Base-by-base conservation (phyloP, 2,113 vertebrate species). In the Catagonus wagneri region DNA sequence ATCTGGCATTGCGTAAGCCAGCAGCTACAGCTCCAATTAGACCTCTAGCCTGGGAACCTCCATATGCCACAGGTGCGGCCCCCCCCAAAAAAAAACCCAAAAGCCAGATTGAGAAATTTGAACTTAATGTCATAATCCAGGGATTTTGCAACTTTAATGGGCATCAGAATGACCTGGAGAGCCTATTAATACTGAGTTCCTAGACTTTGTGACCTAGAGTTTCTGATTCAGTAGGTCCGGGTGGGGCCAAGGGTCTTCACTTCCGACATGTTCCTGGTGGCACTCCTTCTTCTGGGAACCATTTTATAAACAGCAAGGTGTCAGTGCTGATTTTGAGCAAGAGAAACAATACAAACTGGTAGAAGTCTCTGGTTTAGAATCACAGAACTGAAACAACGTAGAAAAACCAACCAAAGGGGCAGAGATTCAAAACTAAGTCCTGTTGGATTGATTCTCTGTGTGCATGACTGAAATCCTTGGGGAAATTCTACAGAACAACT, bases 191-290 rank as follows among this genome's bases (percentile, higher is more conserved):
- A 81, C 29, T n/a, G 3, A 22, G 17, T 7, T 22, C 22, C 10
- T 29, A 15, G n/a, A 32, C 0, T 9, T 27, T 13, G 7, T 5
- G 16, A 3, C 5, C 8, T 7, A 7, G 14, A 32, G 23, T 36
- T 34, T 8, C 32, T 76, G 20, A 44, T 4, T 14, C 1, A 1
- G 10, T 16, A 29, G 44, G 44, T 52, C 39, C 65, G 58, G 61
- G 11, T 3, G 5, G 29, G 39, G 23, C 27, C 50, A 20, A 27
- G 66, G 7, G 27, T 39, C 19, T 17, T 8, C 2, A 0, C 61
- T 15, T n/a, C 56, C 29, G 10, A 6, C 16, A 16, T 0, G 8
- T 3, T 14, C 44, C 36, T 0, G 0, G 34, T 9, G 1, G 52
- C 1, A 13, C 56, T 22, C 17, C 0, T 0, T 8, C 1, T 13